Evolutionary conservation across 2,888 invertebrate species (phyloP), one percentile per base, ranked within the genome.

Genomic region (Strigamia maritima): DNA sequence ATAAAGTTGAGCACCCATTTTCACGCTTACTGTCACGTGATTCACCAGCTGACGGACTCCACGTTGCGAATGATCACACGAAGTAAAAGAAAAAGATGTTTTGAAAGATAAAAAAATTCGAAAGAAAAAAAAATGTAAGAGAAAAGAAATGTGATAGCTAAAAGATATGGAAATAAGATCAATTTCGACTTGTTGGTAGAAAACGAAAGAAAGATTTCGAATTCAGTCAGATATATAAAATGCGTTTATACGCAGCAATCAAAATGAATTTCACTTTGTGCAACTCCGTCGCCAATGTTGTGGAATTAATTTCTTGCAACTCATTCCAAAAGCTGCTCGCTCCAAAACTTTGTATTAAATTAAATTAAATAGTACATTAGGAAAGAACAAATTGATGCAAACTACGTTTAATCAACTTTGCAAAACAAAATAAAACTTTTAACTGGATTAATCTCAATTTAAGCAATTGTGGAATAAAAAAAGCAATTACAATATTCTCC

Each of bases 1-100:
- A 60, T 60, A 60, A 60, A 60, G 60, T 60, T 60, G 60, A 60
- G 60, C 60, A 60, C 60, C 60, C 60, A 60, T 60, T 60, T 60
- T 60, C 60, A 60, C 60, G 60, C 60, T 60, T 19, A 60, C 22
- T 60, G 60, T 60, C 60, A 60, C 60, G 60, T 60, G 60, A 60
- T 60, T 60, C 60, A 60, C 19, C 60, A 60, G 60, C 60, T 60
- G 60, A 60, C 60, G 60, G 60, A 19, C 19, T 19, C 22, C 60
- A 22, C 12, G 60, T 60, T 60, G 60, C 12, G 60, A 60, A 60
- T 60, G 60, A 60, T 60, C 60, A 60, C 12, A 24, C 10, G 10
- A n/a, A n/a, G 60, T 19, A 60, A 60, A 22, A 19, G 10, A 22
- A 60, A 60, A 22, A 22, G 19, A 24, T 60, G 60, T 44, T 44